Conservation (phyloP, 2,113 vertebrate genomes). For the Geococcyx californianus region DNA sequence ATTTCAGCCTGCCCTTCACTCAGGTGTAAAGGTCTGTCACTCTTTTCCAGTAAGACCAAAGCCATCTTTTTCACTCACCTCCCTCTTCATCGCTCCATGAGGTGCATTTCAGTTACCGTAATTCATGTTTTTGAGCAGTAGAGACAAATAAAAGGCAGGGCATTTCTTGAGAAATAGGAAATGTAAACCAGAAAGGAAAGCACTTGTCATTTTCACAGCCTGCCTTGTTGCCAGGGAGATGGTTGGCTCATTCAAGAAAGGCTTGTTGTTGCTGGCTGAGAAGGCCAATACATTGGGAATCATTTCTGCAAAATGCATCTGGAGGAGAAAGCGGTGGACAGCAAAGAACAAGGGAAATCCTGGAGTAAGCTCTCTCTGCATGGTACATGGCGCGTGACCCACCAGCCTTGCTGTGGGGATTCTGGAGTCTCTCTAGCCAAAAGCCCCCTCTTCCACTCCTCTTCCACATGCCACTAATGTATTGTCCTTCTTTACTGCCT, state of each 20-base stretch:
- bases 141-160: not conserved
- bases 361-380: not conserved
- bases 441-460: not conserved
- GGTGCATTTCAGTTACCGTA: not conserved
- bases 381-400: not conserved
- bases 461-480: not conserved
- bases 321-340: not conserved
- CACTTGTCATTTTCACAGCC: slow-evolving; percentile 29
- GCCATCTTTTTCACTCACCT: not conserved
- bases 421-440: not conserved
- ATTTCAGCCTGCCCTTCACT: not conserved
- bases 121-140: not conserved
- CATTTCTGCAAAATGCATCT: not conserved
- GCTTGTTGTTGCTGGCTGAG: not conserved
- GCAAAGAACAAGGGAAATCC: not conserved
- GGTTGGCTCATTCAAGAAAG: slow-evolving; percentile 12
- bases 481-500: not conserved
- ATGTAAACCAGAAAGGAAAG: not conserved
- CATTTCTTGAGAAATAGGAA: not conserved
- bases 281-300: not conserved
- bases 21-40: not conserved
- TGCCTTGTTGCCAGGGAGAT: slow-evolving; percentile 45
- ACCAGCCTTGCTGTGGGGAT: not conserved
- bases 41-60: not conserved
- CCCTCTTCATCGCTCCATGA: not conserved